phyloP scores from a whole-genome alignment of 1,140 invertebrate species.

The Scylla paramamosain region DNA sequence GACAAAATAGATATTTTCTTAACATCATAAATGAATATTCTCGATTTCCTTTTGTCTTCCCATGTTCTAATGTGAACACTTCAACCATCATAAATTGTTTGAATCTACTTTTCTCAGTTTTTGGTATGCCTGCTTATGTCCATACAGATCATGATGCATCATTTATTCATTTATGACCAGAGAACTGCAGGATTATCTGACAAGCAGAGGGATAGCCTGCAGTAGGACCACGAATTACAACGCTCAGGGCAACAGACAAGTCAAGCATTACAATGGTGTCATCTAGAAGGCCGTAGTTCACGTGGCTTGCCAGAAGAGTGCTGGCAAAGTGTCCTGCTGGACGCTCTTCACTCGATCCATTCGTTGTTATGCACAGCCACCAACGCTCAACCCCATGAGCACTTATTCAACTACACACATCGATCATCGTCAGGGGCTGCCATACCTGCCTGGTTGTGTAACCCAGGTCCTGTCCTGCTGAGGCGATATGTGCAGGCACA shows the following conservation, averaged over 20 bases:
- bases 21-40: constrained; percentile 78
- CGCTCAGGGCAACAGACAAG: neutral
- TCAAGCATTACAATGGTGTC: neutral
- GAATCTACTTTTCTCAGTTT: constrained; percentile 71
- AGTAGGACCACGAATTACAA: constrained; percentile 49
- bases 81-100: constrained; percentile 39
- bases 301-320: neutral
- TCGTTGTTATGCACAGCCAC: too few species aligned
- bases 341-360: too few species aligned
- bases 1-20: constrained; percentile 77
- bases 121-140: constrained; percentile 77
- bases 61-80: constrained; percentile 18
- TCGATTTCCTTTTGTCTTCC: constrained; percentile 50
- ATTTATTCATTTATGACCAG: constrained; percentile 76
- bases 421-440: too few species aligned
- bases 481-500: too few species aligned
- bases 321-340: too few species aligned
- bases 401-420: too few species aligned
- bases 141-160: constrained; percentile 76
- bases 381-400: constrained; percentile 28
- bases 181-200: constrained; percentile 72
- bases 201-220: neutral
- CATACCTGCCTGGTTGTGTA: too few species aligned
- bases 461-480: too few species aligned
- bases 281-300: neutral